Percentiles rank a stretch among this genome's conserved stretches.
phyloP scores from a whole-genome alignment of 1,140 invertebrate species.

The Diuraphis noxia region DNA sequence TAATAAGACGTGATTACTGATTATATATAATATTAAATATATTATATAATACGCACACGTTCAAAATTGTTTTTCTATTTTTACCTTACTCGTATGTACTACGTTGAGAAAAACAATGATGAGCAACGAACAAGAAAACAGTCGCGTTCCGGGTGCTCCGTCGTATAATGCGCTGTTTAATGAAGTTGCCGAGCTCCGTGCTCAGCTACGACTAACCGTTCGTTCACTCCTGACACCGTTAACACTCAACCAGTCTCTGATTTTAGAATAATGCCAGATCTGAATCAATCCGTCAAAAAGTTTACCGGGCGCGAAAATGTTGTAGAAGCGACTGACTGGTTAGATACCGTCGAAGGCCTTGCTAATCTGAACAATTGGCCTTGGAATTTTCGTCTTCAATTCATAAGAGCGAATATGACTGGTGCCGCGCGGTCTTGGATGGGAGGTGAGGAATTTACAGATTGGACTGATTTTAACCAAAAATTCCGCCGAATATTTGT shows the following conservation, averaged over 20 bases:
- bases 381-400: not conserved
- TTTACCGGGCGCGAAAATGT: not conserved
- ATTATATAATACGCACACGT: too few relatives aligned
- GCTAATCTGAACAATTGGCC: not conserved
- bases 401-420: not conserved
- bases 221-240: too few relatives aligned
- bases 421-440: not conserved
- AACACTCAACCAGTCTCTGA: not conserved
- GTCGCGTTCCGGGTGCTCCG: too few relatives aligned
- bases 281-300: not conserved
- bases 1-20: too few relatives aligned
- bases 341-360: not conserved
- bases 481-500: not conserved
- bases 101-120: too few relatives aligned
- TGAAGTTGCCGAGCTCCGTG: too few relatives aligned
- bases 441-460: not conserved
- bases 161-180: too few relatives aligned
- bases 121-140: too few relatives aligned
- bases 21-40: too few relatives aligned
- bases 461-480: not conserved
- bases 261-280: not conserved
- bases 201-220: too few relatives aligned
- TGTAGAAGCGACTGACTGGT: not conserved
- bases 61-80: too few relatives aligned
- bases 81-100: too few relatives aligned